Percentiles rank a stretch among this genome's conserved stretches.
Conservation (phyloP, 2,113 vertebrate species). For the Monopterus albus region DNA sequence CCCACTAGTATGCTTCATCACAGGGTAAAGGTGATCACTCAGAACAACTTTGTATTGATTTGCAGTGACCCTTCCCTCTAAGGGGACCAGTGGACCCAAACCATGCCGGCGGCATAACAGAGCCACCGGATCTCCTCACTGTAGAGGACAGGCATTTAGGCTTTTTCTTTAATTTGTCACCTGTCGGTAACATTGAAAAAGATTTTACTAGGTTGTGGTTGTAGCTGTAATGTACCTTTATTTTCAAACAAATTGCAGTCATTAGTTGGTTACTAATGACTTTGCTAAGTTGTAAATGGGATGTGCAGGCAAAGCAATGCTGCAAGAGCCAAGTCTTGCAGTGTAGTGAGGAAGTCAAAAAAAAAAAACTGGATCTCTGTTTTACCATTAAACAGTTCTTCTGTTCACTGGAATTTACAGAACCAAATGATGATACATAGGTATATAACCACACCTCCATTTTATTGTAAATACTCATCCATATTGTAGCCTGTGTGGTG, state of each 20-base stretch:
- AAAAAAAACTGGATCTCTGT: not conserved
- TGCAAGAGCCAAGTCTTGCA: conserved; percentile 4
- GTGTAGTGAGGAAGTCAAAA: conserved; percentile 2
- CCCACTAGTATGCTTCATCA: too few relatives aligned
- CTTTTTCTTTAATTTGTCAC: too few relatives aligned
- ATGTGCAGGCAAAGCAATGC: not conserved
- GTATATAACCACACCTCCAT: not conserved
- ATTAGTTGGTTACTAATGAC: not conserved
- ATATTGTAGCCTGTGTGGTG: conserved; percentile 23
- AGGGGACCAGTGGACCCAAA: too few relatives aligned
- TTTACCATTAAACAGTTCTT: not conserved
- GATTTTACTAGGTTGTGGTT: conserved; percentile 22
- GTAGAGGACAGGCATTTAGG: too few relatives aligned
- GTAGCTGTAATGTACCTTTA: not conserved
- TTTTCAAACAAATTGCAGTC: too few relatives aligned
- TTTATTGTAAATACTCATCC: conserved; percentile 46
- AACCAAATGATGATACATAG: not conserved
- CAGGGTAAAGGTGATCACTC: too few relatives aligned
- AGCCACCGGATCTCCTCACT: too few relatives aligned
- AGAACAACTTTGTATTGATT: too few relatives aligned
- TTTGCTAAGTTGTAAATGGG: too few relatives aligned
- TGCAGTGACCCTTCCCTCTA: too few relatives aligned
- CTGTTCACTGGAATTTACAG: not conserved
- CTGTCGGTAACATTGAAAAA: conserved; percentile 32
- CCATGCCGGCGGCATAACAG: too few relatives aligned